Evolutionary conservation across 2,797 vertebrate genomes (phyloP), one percentile per base, ranked within the genome.

Genomic region (Percopsis omiscomaycus): DNA sequence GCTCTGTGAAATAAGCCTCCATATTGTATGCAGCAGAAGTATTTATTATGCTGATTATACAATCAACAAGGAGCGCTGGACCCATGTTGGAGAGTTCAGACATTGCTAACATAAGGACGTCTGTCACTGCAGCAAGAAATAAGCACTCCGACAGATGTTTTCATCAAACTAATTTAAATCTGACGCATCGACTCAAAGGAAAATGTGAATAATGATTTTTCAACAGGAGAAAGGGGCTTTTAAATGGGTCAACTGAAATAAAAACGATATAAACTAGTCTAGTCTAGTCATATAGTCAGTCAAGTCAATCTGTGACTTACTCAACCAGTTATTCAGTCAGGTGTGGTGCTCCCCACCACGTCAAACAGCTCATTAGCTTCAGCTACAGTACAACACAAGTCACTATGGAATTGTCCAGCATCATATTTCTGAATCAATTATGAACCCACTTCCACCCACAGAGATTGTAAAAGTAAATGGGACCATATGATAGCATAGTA

Each of bases 31-130:
- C 74, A 66, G 78, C 79, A 84, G 68, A 84, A 84, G 83, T 82
- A 87, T 90, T 90, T 87, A 86, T 90, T 89, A 90, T 90, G 90
- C 84, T 90, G 90, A 92, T 89, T 87, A 87, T 81, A 84, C 77
- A 89, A 88, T 89, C 87, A 91, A 86, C 66, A 61, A 84, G 84
- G 69, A 82, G 77, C 16, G 60, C 79, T 74, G 73, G 77, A 69
- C 80, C 66, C 80, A 55, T 78, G 76, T 68, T 66, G 80, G 73
- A 83, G 77, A 88, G 83, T 78, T 80, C 80, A 72, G 82, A 86
- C 86, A 84, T 88, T 88, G 88, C 72, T 68, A 49, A 68, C 80
- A 72, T 77, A 68, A 84, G 75, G 75, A 84, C 82, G 74, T 72
- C 73, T 86, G 75, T 84, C 71, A 73, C 77, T 68, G 81, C 74